Conservation (phyloP, 2,888 invertebrate genomes). For the Acleris emargana region DNA sequence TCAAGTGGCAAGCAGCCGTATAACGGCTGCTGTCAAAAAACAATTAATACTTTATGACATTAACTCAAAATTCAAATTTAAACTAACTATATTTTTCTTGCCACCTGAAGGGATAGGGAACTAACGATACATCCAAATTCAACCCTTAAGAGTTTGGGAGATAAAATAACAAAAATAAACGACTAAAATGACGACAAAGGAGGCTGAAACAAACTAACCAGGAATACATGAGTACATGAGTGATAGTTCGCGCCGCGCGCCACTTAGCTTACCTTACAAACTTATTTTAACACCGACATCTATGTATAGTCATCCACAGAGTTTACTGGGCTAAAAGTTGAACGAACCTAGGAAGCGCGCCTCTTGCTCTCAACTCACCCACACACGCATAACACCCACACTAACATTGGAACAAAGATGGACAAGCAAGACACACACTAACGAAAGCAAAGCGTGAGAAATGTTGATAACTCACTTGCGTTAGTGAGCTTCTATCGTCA, state of each 20-base stretch:
- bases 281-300: constrained; percentile 49
- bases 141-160: too few species aligned
- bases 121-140: too few species aligned
- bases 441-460: constrained; percentile 76
- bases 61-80: too few species aligned
- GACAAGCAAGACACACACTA: constrained; percentile 61
- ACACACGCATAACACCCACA: constrained; percentile 57
- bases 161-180: not conserved
- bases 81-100: too few species aligned
- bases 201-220: constrained; percentile 32
- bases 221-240: constrained; percentile 37
- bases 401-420: constrained; percentile 61
- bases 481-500: constrained; percentile 70
- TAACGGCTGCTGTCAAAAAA: too few species aligned
- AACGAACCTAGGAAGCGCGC: constrained; percentile 78
- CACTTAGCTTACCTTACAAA: constrained; percentile 34
- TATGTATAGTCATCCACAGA: constrained; percentile 66
- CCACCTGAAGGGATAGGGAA: too few species aligned
- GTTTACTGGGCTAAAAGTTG: constrained; percentile 85
- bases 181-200: not conserved
- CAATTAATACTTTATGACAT: too few species aligned
- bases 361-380: constrained; percentile 74
- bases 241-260: constrained; percentile 15
- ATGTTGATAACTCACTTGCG: constrained; percentile 81
- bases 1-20: too few species aligned